Evolutionary conservation across 2,888 invertebrate genomes (phyloP), one percentile per base, ranked within the genome.

Genomic region (Clitarchus hookeri): DNA sequence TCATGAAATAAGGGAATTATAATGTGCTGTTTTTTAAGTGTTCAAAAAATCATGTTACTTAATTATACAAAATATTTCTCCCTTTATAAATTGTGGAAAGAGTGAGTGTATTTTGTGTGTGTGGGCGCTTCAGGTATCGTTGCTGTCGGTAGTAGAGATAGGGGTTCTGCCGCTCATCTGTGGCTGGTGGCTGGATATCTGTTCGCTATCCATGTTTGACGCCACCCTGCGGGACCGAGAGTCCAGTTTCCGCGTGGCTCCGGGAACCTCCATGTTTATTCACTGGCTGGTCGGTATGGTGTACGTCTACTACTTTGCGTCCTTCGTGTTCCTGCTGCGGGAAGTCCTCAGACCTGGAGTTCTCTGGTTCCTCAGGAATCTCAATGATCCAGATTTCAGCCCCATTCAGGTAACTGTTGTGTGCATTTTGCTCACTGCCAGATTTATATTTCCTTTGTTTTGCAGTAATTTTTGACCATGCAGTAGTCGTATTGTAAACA

Each of bases 281-380:
- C 99, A 99, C 91, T 99, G 99, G 99, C 94, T 99, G 79, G 97
- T 98, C 12, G 99, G 99, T 87, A 99, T 99, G 98, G 97, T 97
- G 54, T 99, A 98, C 91, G 98, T 99, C 23, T 99, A 99, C 92
- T 99, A 99, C 92, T 99, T 99, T 91, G 99, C 99, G 12, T 98
- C 98, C 0, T 99, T 98, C 91, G 97, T 99, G 82, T 93, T 98
- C 26, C 93, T 99, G 4, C 92, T 99, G 44, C 93, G 99, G 85
- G 99, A 99, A 92, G 98, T 99, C 0, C 91, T 99, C 77, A 94
- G 99, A 85, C 99, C 99, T 0, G 99, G 99, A 0, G 98, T 99
- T 0, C 93, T 99, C 4, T 99, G 99, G 99, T 99, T 99, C 92
- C 93, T 99, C 89, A 94, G 99, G 89, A 99, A 99, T 91, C 93